phyloP scores from a whole-genome alignment of 2,888 invertebrate species.

The Polietes domitor region DNA sequence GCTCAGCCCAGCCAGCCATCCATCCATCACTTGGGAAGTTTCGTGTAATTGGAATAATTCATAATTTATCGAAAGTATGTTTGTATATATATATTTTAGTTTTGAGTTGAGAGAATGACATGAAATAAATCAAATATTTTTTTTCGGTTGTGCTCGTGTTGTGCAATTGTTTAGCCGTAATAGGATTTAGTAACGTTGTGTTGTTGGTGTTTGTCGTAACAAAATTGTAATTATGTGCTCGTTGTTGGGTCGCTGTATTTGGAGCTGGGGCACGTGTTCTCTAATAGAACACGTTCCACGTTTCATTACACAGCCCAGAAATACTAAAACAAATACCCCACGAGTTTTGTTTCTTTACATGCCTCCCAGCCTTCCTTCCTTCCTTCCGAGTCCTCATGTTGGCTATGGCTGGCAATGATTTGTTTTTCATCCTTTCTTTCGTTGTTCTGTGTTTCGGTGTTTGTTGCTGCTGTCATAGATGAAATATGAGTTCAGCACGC shows the following conservation, averaged over 20 bases:
- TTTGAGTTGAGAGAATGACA: neutral
- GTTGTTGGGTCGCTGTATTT: neutral
- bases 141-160: neutral
- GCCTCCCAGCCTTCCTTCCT: no score
- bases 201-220: neutral
- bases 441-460: neutral
- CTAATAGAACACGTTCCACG: neutral
- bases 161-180: neutral
- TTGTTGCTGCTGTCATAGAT: neutral
- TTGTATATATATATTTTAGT: neutral
- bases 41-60: neutral
- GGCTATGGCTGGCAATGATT: neutral
- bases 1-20: no score
- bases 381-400: neutral
- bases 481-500: slow-evolving; percentile 1
- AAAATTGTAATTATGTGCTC: neutral
- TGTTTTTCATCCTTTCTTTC: neutral
- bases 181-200: neutral
- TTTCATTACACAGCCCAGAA: neutral
- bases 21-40: neutral
- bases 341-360: neutral
- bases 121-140: neutral
- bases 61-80: neutral
- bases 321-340: neutral
- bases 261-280: neutral